Percentiles rank a stretch among this genome's conserved stretches.
Conservation (phyloP, 2,888 invertebrate species). For the Crocallis elinguaria region DNA sequence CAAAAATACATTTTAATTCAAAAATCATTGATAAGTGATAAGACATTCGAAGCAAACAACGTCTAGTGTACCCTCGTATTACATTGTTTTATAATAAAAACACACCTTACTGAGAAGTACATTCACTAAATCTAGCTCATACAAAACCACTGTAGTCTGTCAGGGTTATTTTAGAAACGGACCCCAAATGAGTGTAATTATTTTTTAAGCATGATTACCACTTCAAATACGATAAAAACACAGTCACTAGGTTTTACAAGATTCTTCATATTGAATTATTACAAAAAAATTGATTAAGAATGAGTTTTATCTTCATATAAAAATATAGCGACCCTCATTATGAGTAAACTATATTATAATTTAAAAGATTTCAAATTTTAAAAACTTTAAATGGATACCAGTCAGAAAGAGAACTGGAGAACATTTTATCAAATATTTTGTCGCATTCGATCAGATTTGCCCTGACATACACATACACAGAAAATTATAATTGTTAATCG, state of each 20-base stretch:
- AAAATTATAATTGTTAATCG: slow-evolving; percentile 11
- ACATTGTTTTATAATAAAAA: slow-evolving; percentile 17
- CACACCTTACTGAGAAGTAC: slow-evolving; percentile 21
- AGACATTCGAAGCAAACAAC: slow-evolving; percentile 20
- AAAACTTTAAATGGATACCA: slow-evolving; percentile 1
- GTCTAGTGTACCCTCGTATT: slow-evolving; percentile 17
- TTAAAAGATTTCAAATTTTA: background rate
- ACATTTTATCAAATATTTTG: slow-evolving; percentile 1
- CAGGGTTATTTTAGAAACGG: slow-evolving; percentile 1
- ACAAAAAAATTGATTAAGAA: slow-evolving; percentile 7
- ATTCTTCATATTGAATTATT: slow-evolving; percentile 8
- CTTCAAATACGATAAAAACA: slow-evolving; percentile 6
- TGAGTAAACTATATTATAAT: background rate
- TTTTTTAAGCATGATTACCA: slow-evolving; percentile 4
- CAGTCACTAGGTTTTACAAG: slow-evolving; percentile 8
- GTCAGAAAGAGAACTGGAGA: background rate
- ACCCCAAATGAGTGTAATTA: background rate
- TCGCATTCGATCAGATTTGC: slow-evolving; percentile 13
- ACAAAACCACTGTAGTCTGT: slow-evolving; percentile 16
- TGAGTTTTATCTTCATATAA: slow-evolving; percentile 12
- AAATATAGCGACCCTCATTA: slow-evolving; percentile 6
- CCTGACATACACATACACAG: slow-evolving; percentile 19
- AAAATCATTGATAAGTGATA: slow-evolving; percentile 15
- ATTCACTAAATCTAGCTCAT: slow-evolving; percentile 31
- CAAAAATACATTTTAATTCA: slow-evolving; percentile 28